phyloP scores from a whole-genome alignment of 30 jellyfish, hydroid and myxozoan species.

The Nemopilema nomurai region DNA sequence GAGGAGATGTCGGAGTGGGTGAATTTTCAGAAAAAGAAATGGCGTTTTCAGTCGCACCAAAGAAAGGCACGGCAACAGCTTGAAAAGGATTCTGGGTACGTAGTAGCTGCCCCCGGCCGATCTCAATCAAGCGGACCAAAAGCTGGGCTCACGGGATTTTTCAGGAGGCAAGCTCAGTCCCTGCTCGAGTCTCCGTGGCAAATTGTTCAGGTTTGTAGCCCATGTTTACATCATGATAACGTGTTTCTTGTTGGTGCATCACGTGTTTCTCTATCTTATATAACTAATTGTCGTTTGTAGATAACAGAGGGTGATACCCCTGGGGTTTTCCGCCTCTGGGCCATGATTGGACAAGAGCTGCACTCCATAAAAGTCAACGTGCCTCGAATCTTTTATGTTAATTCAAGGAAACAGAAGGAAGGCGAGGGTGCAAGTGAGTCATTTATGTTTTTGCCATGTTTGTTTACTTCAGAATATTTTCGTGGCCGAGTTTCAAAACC shows the following conservation, averaged over 20 bases:
- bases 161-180: constrained; percentile 81
- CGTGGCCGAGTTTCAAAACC: too few relatives aligned
- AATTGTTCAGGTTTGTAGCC: constrained; percentile 73
- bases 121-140: constrained; percentile 55
- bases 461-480: too few relatives aligned
- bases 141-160: constrained; percentile 73
- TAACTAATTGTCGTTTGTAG: constrained; percentile 36
- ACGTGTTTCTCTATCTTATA: too few relatives aligned
- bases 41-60: constrained; percentile 87
- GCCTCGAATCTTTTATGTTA: constrained; percentile 88
- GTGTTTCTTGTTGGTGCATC: too few relatives aligned
- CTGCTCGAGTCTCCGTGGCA: constrained; percentile 89
- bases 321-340: constrained; percentile 82
- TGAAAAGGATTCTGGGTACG: constrained; percentile 55
- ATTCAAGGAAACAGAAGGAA: constrained; percentile 76
- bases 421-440: constrained; percentile 91
- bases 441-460: not conserved
- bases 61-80: constrained; percentile 74
- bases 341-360: constrained; percentile 74
- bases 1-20: constrained; percentile 80
- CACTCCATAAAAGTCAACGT: constrained; percentile 84
- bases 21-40: constrained; percentile 74
- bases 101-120: constrained; percentile 11
- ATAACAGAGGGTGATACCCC: constrained; percentile 76
- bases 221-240: too few relatives aligned